A percentile compares a stretch with the other conserved stretches of the same genome.
phyloP scores from a whole-genome alignment of 1,140 invertebrate species.

The Drosophila seguyi region DNA sequence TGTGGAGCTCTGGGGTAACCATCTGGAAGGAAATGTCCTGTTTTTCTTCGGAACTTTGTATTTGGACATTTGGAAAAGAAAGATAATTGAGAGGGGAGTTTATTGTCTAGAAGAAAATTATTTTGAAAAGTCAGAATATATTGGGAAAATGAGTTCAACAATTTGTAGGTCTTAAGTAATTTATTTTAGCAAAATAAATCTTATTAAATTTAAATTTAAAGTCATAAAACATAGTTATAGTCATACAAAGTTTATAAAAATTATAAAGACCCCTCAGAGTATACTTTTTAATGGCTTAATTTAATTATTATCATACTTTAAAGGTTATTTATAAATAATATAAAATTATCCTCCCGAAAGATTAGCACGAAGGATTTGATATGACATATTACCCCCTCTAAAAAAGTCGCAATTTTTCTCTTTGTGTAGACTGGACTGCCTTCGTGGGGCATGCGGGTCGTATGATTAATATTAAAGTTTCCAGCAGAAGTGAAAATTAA shows the following conservation, averaged over 20 bases:
- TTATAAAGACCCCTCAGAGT: too few species aligned
- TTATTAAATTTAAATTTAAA: too few species aligned
- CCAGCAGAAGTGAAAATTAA: constrained; percentile 73
- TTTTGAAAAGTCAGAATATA: neutral
- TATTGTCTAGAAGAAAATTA: neutral
- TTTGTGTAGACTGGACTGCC: constrained; percentile 20
- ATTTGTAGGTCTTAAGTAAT: neutral
- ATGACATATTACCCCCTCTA: neutral
- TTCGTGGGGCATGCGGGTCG: constrained; percentile 64
- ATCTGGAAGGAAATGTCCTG: constrained; percentile 27
- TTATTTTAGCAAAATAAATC: too few species aligned
- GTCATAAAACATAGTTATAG: too few species aligned
- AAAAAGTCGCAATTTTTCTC: neutral
- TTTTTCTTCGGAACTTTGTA: neutral
- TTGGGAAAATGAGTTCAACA: neutral
- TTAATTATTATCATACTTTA: neutral
- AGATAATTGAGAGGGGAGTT: too few species aligned
- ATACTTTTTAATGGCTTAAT: neutral
- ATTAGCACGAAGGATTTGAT: neutral
- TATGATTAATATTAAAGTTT: constrained; percentile 82
- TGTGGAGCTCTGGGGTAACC: constrained; percentile 7
- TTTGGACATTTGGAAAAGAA: neutral
- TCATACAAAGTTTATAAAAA: too few species aligned
- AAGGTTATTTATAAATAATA: neutral
- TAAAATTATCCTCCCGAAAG: neutral